These are phyloP conservation scores for Ianthella basta DNA, from an alignment of 37 sponge, comb jelly and placozoan species.

Conservation along the genomic window DNA sequence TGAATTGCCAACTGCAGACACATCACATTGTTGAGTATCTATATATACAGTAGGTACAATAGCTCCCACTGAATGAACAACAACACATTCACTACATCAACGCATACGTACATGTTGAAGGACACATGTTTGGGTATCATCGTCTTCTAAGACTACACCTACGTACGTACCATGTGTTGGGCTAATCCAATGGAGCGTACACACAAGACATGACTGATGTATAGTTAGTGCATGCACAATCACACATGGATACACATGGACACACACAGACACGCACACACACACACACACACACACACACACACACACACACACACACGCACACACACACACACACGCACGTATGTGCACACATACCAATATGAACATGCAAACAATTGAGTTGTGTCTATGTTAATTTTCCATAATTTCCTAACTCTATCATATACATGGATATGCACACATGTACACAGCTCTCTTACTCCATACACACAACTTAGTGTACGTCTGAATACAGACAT, in stretches of 20 bases:
- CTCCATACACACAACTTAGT: too few relatives aligned
- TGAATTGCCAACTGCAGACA: constrained; percentile 75
- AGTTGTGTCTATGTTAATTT: too few relatives aligned
- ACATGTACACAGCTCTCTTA: too few relatives aligned
- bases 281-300: constrained; percentile 15
- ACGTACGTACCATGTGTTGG: not conserved
- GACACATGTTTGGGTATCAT: too few relatives aligned
- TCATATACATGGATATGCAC: too few relatives aligned
- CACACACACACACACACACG: constrained; percentile 32
- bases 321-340: not conserved
- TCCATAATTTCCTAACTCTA: too few relatives aligned
- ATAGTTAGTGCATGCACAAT: not conserved
- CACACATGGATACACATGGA: not conserved
- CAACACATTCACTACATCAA: too few relatives aligned
- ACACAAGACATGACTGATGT: not conserved
- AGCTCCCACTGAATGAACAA: not conserved
- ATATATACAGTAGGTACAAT: not conserved
- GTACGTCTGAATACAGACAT: too few relatives aligned
- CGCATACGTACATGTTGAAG: too few relatives aligned
- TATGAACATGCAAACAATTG: not conserved
- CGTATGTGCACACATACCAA: not conserved
- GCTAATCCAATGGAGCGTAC: not conserved
- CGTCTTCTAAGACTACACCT: not conserved
- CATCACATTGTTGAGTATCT: not conserved
- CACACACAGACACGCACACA: constrained; percentile 10